Evolutionary conservation across 1,140 invertebrate genomes (phyloP).

Genomic region (Sycophaga agraensis): DNA sequence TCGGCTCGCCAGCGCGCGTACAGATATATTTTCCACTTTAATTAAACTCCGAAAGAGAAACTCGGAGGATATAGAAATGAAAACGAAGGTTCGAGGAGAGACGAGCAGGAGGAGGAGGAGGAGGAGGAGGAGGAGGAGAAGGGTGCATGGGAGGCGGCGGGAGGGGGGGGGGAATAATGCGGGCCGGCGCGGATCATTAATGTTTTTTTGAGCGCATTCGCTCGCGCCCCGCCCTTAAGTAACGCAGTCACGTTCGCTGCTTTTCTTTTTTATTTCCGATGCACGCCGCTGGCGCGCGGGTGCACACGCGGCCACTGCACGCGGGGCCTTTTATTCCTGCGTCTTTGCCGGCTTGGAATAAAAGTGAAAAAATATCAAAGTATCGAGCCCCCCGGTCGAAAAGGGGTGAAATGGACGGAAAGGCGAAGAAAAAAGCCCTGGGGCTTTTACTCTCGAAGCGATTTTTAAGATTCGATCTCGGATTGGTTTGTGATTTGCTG

Average conservation of each 20-base stretch:
- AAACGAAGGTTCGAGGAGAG: too few species aligned
- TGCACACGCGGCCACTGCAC: too few species aligned
- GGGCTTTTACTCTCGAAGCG: too few species aligned
- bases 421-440: too few species aligned
- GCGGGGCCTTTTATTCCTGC: conserved; percentile 19
- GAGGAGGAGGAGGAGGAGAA: neutral
- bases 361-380: conserved; percentile 17
- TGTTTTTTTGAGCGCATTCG: conserved; percentile 20
- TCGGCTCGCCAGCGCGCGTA: neutral
- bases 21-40: conserved; percentile 17
- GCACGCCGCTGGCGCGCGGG: too few species aligned
- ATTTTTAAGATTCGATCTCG: too few species aligned
- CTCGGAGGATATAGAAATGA: neutral
- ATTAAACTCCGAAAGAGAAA: conserved; percentile 23
- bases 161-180: conserved; percentile 7
- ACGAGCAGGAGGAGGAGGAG: neutral
- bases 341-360: conserved; percentile 19
- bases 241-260: conserved; percentile 25
- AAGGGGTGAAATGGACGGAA: neutral
- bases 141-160: neutral
- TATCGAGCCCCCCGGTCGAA: too few species aligned
- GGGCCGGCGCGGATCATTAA: conserved; percentile 23
- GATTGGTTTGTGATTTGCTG: too few species aligned
- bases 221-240: conserved; percentile 22
- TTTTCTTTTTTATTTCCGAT: conserved; percentile 26